Conservation (phyloP, 2,888 invertebrate genomes). For the Eurytoma californica region DNA sequence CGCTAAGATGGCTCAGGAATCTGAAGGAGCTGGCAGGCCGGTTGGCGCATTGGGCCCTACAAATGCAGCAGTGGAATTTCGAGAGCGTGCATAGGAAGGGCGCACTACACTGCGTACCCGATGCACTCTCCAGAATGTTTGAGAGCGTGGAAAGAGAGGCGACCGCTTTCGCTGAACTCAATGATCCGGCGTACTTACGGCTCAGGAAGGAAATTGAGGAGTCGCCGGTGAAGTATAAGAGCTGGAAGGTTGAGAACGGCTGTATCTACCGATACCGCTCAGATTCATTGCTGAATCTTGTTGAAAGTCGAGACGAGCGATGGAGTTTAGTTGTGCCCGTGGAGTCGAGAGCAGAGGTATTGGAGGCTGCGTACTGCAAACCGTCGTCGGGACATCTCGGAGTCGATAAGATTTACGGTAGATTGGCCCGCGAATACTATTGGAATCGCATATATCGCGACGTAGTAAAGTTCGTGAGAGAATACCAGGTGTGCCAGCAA, state of each 20-base stretch:
- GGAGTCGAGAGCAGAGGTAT: no score
- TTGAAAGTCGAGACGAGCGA: no score
- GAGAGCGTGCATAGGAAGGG: no score
- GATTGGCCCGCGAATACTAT: not conserved
- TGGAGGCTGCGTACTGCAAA: not conserved
- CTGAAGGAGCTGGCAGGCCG: constrained; percentile 7
- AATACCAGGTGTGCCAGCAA: not conserved
- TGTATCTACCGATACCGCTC: not conserved
- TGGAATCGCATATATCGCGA: no score
- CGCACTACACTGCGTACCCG: no score
- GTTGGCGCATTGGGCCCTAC: not conserved
- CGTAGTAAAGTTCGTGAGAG: not conserved
- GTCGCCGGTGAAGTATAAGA: not conserved
- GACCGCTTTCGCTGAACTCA: no score
- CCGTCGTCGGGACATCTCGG: not conserved
- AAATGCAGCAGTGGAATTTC: not conserved
- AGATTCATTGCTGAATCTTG: not conserved
- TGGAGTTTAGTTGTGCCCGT: not conserved
- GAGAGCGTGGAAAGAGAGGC: no score
- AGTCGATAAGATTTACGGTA: not conserved
- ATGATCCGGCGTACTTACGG: no score
- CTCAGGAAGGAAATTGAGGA: not conserved
- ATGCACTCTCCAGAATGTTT: no score
- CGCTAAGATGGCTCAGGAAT: not conserved
- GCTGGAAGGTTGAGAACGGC: not conserved